These are phyloP conservation scores for Mystacornis crossleyi DNA, from an alignment of 2,113 vertebrate genomes.

Conservation along the genomic window DNA sequence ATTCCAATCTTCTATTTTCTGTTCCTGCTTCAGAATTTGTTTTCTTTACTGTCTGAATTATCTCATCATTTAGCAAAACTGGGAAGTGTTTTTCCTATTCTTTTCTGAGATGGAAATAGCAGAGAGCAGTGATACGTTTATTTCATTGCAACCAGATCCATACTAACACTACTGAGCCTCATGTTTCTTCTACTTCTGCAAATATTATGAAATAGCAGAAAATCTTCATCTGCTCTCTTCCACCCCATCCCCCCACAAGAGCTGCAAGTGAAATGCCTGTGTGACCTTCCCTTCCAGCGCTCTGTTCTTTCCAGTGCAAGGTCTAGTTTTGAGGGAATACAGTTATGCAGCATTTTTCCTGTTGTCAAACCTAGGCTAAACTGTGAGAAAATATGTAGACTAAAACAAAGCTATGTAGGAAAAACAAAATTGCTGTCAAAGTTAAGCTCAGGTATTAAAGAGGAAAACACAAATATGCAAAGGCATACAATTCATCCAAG, in stretches of 20 bases:
- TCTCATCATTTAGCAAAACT: not conserved
- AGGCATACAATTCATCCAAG: not conserved
- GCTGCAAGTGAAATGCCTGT: not conserved
- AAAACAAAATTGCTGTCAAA: not conserved
- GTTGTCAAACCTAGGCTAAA: not conserved
- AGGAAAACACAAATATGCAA: not conserved
- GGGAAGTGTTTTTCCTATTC: accelerated
- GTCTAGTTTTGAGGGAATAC: not conserved
- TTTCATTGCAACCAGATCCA: not conserved
- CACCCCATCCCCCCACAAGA: not conserved
- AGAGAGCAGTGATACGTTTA: not conserved
- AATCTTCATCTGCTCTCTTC: not conserved
- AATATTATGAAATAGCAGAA: not conserved
- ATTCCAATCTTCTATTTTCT: not conserved
- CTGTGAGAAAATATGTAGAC: not conserved
- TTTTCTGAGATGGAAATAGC: not conserved
- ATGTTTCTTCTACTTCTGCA: not conserved
- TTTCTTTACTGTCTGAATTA: not conserved
- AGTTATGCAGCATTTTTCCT: accelerated
- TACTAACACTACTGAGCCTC: not conserved
- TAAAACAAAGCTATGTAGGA: not conserved
- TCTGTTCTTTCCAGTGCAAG: not conserved
- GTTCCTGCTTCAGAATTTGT: not conserved
- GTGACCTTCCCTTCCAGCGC: not conserved
- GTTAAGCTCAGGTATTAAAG: not conserved